These are phyloP conservation scores for Marcusenius ussheri DNA, from an alignment of 2,113 vertebrate species.

Conservation along the genomic window DNA sequence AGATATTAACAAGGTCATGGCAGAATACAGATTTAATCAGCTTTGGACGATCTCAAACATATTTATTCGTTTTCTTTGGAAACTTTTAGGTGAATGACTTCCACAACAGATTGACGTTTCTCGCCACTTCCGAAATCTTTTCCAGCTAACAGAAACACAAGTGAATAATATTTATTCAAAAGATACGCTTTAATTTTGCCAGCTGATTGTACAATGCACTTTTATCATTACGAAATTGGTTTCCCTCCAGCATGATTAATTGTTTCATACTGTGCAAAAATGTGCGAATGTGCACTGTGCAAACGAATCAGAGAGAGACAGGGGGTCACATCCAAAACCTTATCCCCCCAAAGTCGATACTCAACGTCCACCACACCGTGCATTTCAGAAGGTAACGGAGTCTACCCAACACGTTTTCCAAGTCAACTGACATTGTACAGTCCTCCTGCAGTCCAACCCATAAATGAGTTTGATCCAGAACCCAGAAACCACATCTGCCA, in stretches of 20 bases:
- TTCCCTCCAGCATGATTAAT: not conserved
- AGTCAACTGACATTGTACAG: not conserved
- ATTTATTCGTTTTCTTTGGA: slow-evolving; percentile 28
- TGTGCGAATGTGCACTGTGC: not conserved
- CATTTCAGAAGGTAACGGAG: not conserved
- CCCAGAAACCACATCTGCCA: not conserved
- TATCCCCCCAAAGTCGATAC: not conserved
- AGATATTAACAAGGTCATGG: slow-evolving; percentile 28
- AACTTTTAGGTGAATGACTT: slow-evolving; percentile 20
- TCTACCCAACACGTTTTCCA: not conserved
- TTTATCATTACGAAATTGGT: not conserved
- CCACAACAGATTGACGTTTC: slow-evolving; percentile 24
- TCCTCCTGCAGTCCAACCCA: not conserved
- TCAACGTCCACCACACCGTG: not conserved
- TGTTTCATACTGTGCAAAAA: not conserved
- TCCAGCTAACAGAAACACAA: not conserved
- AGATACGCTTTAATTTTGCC: not conserved
- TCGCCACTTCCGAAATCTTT: slow-evolving; percentile 25
- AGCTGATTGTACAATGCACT: not conserved
- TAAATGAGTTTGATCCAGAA: not conserved
- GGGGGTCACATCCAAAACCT: not conserved
- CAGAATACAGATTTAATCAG: slow-evolving; percentile 27
- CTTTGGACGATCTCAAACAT: slow-evolving; percentile 24
- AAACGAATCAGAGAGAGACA: not conserved
- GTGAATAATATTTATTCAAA: not conserved